Conservation (phyloP, 2,797 vertebrate genomes). For the Echeneis naucrates region DNA sequence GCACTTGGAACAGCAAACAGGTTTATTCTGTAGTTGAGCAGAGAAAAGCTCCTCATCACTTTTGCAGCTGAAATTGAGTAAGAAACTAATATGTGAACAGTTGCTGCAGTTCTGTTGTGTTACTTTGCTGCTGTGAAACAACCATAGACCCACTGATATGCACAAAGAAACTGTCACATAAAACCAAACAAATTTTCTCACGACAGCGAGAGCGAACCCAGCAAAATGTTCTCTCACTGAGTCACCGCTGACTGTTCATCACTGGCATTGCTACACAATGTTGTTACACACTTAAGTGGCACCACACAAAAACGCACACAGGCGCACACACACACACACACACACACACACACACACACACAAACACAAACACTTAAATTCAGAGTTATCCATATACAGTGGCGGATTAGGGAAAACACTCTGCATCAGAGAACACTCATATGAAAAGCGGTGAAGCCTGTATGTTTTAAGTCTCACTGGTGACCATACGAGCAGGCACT, state of each 20-base stretch:
- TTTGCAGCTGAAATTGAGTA: conserved; percentile 14
- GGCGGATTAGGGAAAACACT: conserved; percentile 50
- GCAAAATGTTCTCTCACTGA: conserved; percentile 82
- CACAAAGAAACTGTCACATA: conserved; percentile 67
- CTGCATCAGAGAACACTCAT: conserved; percentile 35
- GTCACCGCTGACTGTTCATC: conserved; percentile 75
- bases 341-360: conserved; percentile 22
- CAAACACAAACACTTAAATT: conserved; percentile 32
- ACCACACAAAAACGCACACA: conserved; percentile 29
- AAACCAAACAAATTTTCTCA: conserved; percentile 72
- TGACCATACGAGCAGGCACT: conserved; percentile 39
- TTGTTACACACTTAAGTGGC: conserved; percentile 48
- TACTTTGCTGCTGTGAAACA: conserved; percentile 57
- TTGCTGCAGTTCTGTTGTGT: conserved; percentile 47
- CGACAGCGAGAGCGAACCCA: conserved; percentile 64
- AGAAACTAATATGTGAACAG: conserved; percentile 43
- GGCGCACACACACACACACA: conserved; percentile 16
- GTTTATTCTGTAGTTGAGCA: background rate
- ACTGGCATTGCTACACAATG: conserved; percentile 60
- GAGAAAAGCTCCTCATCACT: background rate
- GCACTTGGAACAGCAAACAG: conserved; percentile 1
- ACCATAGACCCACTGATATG: conserved; percentile 45
- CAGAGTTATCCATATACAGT: conserved; percentile 46
- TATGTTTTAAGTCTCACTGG: conserved; percentile 44
- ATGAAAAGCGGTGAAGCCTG: conserved; percentile 41